Evolutionary conservation across 2,113 vertebrate species (phyloP).

Genomic region (Limnothrissa miodon): DNA sequence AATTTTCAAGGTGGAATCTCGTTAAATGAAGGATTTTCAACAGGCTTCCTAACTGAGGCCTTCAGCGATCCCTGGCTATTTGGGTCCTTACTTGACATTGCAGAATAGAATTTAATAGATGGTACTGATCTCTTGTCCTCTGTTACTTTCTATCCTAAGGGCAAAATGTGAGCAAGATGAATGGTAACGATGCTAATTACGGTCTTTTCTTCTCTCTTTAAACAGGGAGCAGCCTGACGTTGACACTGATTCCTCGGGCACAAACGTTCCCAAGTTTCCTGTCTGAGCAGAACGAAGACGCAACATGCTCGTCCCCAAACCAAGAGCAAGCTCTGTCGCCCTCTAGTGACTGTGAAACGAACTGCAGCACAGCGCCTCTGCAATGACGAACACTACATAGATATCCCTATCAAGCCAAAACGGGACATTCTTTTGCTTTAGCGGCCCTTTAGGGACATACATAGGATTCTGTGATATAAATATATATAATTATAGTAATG

Average conservation of each 20-base stretch:
- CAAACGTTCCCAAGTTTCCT: conserved; percentile 94
- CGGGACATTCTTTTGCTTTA: conserved; percentile 65
- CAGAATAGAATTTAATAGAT: neutral
- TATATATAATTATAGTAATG: conserved; percentile 56
- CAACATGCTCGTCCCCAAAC: conserved; percentile 45
- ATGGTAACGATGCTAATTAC: neutral
- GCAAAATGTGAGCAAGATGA: conserved; percentile 5
- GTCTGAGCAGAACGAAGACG: conserved; percentile 77
- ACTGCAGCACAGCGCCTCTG: conserved; percentile 80
- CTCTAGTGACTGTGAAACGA: conserved; percentile 82
- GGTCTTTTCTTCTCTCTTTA: neutral
- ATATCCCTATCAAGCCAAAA: conserved; percentile 37
- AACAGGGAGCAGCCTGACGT: conserved; percentile 77
- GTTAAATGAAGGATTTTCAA: neutral
- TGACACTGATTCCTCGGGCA: conserved; percentile 86
- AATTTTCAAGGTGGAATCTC: neutral
- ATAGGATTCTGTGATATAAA: conserved; percentile 51
- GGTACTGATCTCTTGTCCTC: neutral
- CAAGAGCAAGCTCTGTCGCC: conserved; percentile 79
- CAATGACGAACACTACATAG: conserved; percentile 77
- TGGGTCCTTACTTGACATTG: neutral
- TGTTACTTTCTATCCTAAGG: neutral
- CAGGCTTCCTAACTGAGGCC: neutral
- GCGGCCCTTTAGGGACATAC: conserved; percentile 65
- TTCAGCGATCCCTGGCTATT: neutral